Base-by-base conservation (phyloP, 1,140 invertebrate species). In the Ericerus pela region DNA sequence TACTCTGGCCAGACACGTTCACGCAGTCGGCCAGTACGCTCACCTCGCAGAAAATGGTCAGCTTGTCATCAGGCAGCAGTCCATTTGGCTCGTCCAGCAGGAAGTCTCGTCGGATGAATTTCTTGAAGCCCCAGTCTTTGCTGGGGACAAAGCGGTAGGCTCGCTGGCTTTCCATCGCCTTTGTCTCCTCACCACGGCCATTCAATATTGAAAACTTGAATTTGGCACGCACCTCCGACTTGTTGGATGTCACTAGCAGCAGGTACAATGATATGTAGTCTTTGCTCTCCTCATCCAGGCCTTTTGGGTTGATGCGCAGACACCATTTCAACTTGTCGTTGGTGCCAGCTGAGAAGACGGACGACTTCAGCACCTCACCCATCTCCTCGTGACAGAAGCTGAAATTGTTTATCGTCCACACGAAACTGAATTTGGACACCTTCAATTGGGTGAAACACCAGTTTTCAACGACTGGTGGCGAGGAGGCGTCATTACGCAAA, bases 391-490 rank as follows among this genome's bases (percentile, higher is more conserved):
- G 84, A 73, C 90, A 94, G 76, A 98, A 99, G 76, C 91, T 96
- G 76, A 99, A 99, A 80, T 98, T 98, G 74, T 97, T 97, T 77
- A 99, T 98, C 67, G 94, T 98, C 95, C 95, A 99, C 88, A 97
- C 97, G 74, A 97, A 98, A 74, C 89, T 95, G 78, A 98, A 98
- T 75, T 98, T 98, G 58, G 97, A 91, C 71, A 98, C 94, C 84
- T 97, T 97, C 65, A 97, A 92, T 91, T 97, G 83, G 26, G 41
- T 47, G 20, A 24, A 47, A 47, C 41, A 47, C 41, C 41, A 47
- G 41, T 47, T 47, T 24, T 47, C 41, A 5, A 47, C 41, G 10
- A 47, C 12, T 4, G 41, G 41, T 22, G 41, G 41, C 8, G 20
- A 3, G n/a, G n/a, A n/a, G 4, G 41, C 41, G 22, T 47, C 41